A percentile compares a stretch with the other conserved stretches of the same genome.
phyloP scores from a whole-genome alignment of 2,113 vertebrate species.

The Chaetodon trifascialis region DNA sequence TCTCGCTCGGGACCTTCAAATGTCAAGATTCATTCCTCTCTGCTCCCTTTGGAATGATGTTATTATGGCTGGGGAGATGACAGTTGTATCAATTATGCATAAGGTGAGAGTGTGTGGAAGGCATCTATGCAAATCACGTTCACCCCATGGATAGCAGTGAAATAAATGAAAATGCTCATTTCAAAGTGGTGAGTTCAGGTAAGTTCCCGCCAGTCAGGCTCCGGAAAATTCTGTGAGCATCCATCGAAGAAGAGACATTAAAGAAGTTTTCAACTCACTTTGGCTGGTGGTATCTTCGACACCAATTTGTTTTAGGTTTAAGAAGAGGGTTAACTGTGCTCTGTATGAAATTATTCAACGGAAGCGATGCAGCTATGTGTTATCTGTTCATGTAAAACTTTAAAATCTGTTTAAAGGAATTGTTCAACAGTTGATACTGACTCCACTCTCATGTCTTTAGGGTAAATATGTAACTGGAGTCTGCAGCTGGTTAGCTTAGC shows the following conservation, averaged over 20 bases:
- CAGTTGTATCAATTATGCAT: constrained; percentile 82
- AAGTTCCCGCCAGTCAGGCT: constrained; percentile 21
- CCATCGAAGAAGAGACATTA: background rate
- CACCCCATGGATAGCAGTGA: constrained; percentile 49
- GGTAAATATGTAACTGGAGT: background rate
- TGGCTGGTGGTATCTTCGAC: background rate
- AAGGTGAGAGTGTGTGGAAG: constrained; percentile 69
- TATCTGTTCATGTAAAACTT: too few relatives aligned
- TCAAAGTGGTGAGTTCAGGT: constrained; percentile 54
- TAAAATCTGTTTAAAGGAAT: too few relatives aligned
- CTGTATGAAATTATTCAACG: background rate
- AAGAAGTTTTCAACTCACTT: background rate
- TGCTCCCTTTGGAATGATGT: constrained; percentile 72
- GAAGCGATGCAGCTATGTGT: too few relatives aligned
- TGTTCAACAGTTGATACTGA: too few relatives aligned
- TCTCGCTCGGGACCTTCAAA: constrained; percentile 73
- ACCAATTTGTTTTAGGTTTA: background rate
- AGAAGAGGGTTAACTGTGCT: background rate
- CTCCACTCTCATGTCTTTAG: background rate
- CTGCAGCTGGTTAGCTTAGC: background rate
- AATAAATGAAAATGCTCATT: constrained; percentile 71
- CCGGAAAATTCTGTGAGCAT: background rate
- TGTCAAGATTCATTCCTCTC: constrained; percentile 75
- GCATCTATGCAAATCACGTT: constrained; percentile 75
- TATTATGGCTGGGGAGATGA: constrained; percentile 76